Percentiles rank a stretch among this genome's conserved stretches.
phyloP scores from a whole-genome alignment of 1,140 invertebrate species.

The Chelonus insularis region DNA sequence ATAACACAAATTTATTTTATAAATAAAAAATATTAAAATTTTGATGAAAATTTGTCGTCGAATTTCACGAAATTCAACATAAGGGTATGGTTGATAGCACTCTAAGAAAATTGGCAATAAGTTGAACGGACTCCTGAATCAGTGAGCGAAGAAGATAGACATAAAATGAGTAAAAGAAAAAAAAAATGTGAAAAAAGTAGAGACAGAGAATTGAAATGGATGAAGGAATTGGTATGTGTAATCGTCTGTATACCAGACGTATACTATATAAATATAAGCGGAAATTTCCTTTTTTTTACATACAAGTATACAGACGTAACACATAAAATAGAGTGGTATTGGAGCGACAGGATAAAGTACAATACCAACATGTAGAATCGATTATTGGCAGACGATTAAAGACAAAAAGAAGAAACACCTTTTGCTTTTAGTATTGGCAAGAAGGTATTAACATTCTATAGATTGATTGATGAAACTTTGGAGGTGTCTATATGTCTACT shows the following conservation, averaged over 20 bases:
- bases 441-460: neutral
- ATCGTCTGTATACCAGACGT: neutral
- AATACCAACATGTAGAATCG: neutral
- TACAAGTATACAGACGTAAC: no score
- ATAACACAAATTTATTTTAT: neutral
- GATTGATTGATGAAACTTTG: neutral
- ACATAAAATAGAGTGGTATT: no score
- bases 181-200: neutral
- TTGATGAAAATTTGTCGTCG: neutral
- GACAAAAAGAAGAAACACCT: neutral
- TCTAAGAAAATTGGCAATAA: conserved; percentile 26
- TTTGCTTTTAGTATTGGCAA: neutral
- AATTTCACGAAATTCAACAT: conserved; percentile 3
- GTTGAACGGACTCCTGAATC: conserved; percentile 2
- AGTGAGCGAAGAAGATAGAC: neutral
- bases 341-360: no score
- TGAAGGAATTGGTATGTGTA: neutral
- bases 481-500: neutral
- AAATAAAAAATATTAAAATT: neutral
- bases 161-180: neutral
- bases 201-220: neutral
- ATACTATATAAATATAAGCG: neutral
- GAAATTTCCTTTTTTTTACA: neutral
- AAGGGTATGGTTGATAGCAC: neutral
- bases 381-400: neutral